Evolutionary conservation across 2,113 vertebrate species (phyloP), one percentile per base, ranked within the genome.

Genomic region (Vimba vimba): DNA sequence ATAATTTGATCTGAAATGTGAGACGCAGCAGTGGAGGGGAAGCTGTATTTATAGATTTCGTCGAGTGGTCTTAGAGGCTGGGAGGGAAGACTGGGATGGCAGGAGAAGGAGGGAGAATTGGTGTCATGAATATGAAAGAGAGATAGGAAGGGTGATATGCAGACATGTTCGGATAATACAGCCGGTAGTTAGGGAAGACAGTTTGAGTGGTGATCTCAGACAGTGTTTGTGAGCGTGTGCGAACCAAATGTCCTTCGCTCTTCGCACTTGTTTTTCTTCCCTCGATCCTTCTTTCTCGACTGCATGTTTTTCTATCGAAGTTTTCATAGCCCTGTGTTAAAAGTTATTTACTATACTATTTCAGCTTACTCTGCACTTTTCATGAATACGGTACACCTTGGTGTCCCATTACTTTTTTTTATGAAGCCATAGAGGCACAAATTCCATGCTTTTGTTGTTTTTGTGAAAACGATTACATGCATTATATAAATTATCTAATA

Each of bases 1-100:
- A 45, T 85, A 85, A 87, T 82, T 52, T 68, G 68, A 87, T 82
- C 77, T 76, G 86, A 87, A 85, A 76, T 55, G 21, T 6, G 27
- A 73, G 39, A 33, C 21, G 59, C 30, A 55, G 82, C 25, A 60
- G 30, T 68, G 23, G 55, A 74, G 45, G 66, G 21, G 43, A 59
- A 71, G 57, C 66, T n/a, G 43, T 80, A 80, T 79, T 80, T 45
- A 84, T 76, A 73, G 83, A 55, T 74, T 87, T 47, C 10, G 60
- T 17, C 0, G 30, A 82, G 47, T 71, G 64, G 36, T 27, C 84
- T 57, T 27, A 33, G 57, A 33, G 21, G 57, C 59, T 74, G 47
- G 33, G 43, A 74, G 62, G 60, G 80, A 78, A 17, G 52, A 21
- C 69, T 82, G 25, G 43, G 15, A 77, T 75, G 71, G 45, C 62